A percentile compares a stretch with the other conserved stretches of the same genome.
These are phyloP conservation scores for Poeciliopsis retropinna DNA, from an alignment of 2,113 vertebrate species.

Conservation along the genomic window DNA sequence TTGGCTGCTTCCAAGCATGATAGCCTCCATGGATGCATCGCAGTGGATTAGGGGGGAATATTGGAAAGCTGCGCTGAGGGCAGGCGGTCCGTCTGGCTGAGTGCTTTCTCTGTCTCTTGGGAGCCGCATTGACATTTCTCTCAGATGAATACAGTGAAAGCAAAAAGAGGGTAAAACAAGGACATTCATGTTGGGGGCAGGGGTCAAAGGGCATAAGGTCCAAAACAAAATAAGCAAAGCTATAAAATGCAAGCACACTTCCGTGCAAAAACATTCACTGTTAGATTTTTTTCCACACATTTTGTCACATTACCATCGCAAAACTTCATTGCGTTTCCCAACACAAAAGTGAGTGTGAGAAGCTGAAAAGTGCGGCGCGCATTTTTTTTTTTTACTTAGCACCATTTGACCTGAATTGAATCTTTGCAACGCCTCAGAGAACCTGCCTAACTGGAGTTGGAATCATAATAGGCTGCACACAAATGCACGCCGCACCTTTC, in stretches of 20 bases:
- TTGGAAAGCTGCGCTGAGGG: constrained; percentile 41
- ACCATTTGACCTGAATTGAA: not conserved
- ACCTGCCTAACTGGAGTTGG: not conserved
- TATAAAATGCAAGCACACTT: no score
- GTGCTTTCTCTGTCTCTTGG: constrained; percentile 17
- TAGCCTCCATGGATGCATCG: constrained; percentile 44
- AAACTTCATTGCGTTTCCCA: not conserved
- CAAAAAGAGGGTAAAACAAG: not conserved
- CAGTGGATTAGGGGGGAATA: constrained; percentile 63
- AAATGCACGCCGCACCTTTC: not conserved
- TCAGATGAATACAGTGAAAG: constrained; percentile 1
- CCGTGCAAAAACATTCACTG: no score
- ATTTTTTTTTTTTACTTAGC: not conserved
- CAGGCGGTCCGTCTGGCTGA: constrained; percentile 34
- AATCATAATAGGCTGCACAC: not conserved
- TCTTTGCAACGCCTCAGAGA: not conserved
- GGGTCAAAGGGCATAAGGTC: not conserved
- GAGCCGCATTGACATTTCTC: constrained; percentile 32
- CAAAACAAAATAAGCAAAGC: no score
- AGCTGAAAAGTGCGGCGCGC: not conserved
- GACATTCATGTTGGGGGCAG: not conserved
- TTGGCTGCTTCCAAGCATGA: constrained; percentile 51
- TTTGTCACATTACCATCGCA: not conserved
- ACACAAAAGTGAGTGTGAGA: not conserved
- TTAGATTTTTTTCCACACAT: no score